Evolutionary conservation across 2,113 vertebrate species (phyloP), one percentile per base, ranked within the genome.

Genomic region (Grallaria varia): DNA sequence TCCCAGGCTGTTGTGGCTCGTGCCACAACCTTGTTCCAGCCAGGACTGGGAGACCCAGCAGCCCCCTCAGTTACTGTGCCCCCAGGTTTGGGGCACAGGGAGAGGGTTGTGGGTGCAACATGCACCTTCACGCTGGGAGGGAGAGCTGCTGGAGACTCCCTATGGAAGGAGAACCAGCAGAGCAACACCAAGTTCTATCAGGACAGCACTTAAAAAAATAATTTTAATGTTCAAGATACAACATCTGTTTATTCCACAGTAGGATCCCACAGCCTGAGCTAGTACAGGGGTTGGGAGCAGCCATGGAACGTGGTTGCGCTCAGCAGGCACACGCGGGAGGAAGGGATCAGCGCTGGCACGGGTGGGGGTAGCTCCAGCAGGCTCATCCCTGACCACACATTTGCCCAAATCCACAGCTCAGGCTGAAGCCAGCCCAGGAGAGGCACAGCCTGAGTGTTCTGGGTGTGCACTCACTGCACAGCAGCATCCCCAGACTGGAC

Each of bases 181-280:
- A 60, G 40, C 2, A 12, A 90, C 69, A 89, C 14, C 53, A 81
- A 55, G 40, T 60, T 84, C 49, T 12, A n/a, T 3, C 28, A 27
- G 63, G 66, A 62, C 31, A 84, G 52, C 42, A 27, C 84, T 92
- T 95, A 84, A 71, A 93, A 97, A 97, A 82, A 92, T 91, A 96
- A 73, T 50, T 93, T 94, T 84, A 93, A 94, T 94, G 64, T 75
- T 86, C 52, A 52, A 66, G 75, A 64, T 74, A 72, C 44, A 92
- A 37, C 24, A 69, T 33, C 53, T 73, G 64, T 59, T 83, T 69
- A 60, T 58, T 60, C 58, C 47, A 50, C 15, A 6, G 69, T 75
- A 71, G 44, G 63, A 86, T 28, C 52, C 21, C 40, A 23, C 33
- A 35, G 84, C 78, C 49, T 16, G 44, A 81, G 56, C 31, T 16